phyloP scores from a whole-genome alignment of 2,113 vertebrate species.

The Callithrix jacchus region DNA sequence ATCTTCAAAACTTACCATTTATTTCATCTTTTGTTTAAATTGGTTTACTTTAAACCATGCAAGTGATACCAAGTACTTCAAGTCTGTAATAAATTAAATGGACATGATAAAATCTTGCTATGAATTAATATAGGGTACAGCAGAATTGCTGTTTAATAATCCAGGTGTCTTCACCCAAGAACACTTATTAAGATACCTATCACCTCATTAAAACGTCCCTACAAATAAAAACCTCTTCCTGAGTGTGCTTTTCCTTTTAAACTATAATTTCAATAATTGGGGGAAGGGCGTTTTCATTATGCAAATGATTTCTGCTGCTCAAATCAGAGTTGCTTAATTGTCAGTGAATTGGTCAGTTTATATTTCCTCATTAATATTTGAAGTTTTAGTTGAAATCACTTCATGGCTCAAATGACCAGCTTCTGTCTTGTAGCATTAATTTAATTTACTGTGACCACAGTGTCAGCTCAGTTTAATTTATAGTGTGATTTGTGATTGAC shows the following conservation, averaged over 20 bases:
- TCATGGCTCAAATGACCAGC: constrained; percentile 45
- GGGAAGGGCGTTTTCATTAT: constrained; percentile 70
- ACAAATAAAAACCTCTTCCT: constrained; percentile 62
- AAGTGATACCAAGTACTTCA: constrained; percentile 68
- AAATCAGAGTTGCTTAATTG: constrained; percentile 60
- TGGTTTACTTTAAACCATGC: constrained; percentile 70
- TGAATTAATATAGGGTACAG: constrained; percentile 72
- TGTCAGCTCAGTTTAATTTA: constrained; percentile 12
- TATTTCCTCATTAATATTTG: constrained; percentile 62
- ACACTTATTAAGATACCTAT: constrained; percentile 77
- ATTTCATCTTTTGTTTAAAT: constrained; percentile 76
- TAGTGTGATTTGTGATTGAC: neutral
- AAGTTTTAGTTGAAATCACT: constrained; percentile 53
- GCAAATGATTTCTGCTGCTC: constrained; percentile 27
- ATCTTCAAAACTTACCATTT: constrained; percentile 65
- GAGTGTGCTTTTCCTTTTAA: constrained; percentile 56
- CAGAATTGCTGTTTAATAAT: constrained; percentile 70
- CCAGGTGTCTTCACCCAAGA: constrained; percentile 72
- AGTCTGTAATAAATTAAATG: constrained; percentile 70
- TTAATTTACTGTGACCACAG: constrained; percentile 36
- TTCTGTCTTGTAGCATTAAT: constrained; percentile 42
- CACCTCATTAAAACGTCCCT: constrained; percentile 71
- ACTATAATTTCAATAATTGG: constrained; percentile 58
- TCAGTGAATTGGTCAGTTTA: constrained; percentile 57
- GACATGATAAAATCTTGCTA: constrained; percentile 64